A percentile compares a stretch with the other conserved stretches of the same genome.
phyloP scores from a whole-genome alignment of 2,888 invertebrate genomes.

The Drosophila tanythrix region DNA sequence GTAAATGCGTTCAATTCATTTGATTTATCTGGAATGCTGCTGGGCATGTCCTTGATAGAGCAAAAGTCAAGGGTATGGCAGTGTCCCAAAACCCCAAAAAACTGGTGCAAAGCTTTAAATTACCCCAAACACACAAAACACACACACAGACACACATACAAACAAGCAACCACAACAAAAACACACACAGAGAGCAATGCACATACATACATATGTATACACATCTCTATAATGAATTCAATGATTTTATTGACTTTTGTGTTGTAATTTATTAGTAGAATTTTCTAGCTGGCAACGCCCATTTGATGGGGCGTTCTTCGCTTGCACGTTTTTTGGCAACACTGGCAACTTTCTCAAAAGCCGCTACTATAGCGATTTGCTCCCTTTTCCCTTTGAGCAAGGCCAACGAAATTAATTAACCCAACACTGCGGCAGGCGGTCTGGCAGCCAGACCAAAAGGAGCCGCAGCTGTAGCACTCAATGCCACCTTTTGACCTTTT shows the following conservation, averaged over 20 bases:
- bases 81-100: conserved; percentile 35
- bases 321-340: conserved; percentile 49
- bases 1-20: conserved; percentile 67
- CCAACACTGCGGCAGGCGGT: conserved; percentile 33
- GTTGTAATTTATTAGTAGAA: conserved; percentile 71
- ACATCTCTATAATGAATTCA: conserved; percentile 73
- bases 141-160: conserved; percentile 22
- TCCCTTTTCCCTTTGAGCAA: conserved; percentile 43
- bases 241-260: conserved; percentile 74
- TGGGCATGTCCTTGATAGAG: conserved; percentile 56
- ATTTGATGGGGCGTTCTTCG: conserved; percentile 42
- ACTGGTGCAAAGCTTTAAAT: conserved; percentile 62
- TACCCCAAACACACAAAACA: conserved; percentile 42
- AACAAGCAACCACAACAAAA: conserved; percentile 3
- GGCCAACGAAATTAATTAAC: conserved; percentile 73
- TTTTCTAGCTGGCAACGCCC: conserved; percentile 55
- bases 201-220: background rate
- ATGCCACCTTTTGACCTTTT: conserved; percentile 68
- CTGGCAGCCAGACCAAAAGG: conserved; percentile 41
- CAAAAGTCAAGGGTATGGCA: conserved; percentile 69
- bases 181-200: conserved; percentile 23
- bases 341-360: conserved; percentile 52
- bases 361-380: conserved; percentile 20
- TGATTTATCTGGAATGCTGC: conserved; percentile 42
- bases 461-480: conserved; percentile 42